These are phyloP conservation scores for Rhagophthalmus giganteus DNA, from an alignment of 2,888 invertebrate genomes.

Conservation along the genomic window DNA sequence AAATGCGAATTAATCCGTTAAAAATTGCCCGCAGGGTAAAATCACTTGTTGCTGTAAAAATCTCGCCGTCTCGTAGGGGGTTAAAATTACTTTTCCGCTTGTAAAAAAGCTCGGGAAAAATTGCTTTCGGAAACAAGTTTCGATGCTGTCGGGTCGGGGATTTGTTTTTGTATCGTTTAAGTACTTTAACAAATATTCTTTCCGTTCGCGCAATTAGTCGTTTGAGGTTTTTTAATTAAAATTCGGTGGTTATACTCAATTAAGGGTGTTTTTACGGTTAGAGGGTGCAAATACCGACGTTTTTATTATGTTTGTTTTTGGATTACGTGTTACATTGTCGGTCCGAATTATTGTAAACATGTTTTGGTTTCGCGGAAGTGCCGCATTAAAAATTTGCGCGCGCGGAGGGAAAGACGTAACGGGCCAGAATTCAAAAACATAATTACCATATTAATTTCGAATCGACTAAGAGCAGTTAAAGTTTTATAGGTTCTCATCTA, in stretches of 20 bases:
- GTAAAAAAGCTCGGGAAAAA: constrained; percentile 32
- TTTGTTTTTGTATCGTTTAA: background rate
- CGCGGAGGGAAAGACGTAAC: too few species aligned
- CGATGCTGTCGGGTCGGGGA: constrained; percentile 1
- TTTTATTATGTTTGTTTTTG: constrained; percentile 23
- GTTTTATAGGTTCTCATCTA: constrained; percentile 12
- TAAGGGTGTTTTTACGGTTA: constrained; percentile 31
- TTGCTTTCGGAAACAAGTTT: constrained; percentile 20
- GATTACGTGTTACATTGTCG: background rate
- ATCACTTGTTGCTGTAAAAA: constrained; percentile 46
- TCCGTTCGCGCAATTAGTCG: constrained; percentile 39
- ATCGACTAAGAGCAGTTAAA: constrained; percentile 15
- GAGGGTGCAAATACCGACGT: constrained; percentile 23
- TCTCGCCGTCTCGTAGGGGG: constrained; percentile 24
- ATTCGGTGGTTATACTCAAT: constrained; percentile 41
- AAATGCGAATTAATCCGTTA: constrained; percentile 27
- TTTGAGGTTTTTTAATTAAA: constrained; percentile 45
- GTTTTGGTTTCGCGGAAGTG: too few species aligned
- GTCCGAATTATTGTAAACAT: too few species aligned
- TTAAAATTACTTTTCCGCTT: constrained; percentile 18
- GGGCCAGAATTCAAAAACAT: too few species aligned
- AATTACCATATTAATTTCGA: constrained; percentile 8
- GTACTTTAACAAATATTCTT: constrained; percentile 15
- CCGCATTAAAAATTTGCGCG: too few species aligned
- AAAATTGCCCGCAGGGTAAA: constrained; percentile 36